Evolutionary conservation across 2,888 invertebrate genomes (phyloP), one percentile per base, ranked within the genome.

Genomic region (Nipponacmea schrenckii): DNA sequence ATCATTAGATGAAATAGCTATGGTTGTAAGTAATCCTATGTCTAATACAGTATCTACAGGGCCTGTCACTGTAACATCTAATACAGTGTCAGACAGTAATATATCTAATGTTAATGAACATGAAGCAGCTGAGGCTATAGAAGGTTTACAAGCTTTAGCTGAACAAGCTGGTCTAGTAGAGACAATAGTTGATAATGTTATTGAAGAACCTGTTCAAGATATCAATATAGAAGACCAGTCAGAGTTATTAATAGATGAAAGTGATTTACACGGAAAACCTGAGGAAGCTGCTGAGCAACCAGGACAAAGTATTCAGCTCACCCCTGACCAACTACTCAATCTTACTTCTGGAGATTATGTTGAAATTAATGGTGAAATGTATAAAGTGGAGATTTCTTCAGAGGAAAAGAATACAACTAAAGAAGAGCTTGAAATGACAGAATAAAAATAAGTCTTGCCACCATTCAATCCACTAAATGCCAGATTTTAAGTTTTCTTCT

Each of bases 301-400:
- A 24, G 75, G 76, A 14, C 71, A 76, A 50, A 81, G 79, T 27
- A 79, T 84, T 39, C 83, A 87, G 73, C 70, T 86, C 44, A 79
- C 85, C 4, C 71, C 82, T 5, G 85, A 86, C n/a, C 84, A 86
- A 75, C 68, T 86, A 14, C 81, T 83, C 70, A 78, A 83, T 72
- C 77, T 87, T 66, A 81, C 83, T 3, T 75, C 81, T n/a, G 87
- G 87, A 24, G 87, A 87, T 73, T 85, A 79, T 79, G 82, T 87
- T 26, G 84, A 87, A 77, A 86, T 87, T 45, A 84, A 87, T 74
- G 87, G 86, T 0, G 85, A 87, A 72, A 82, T 86, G 76, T 87
- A 85, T 72, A 83, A 86, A 75, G 87, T 86, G 8, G 85, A 85
- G 70, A 69, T 69, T 26, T 46, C 69, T 14, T 64, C 64, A 64